Evolutionary conservation across 2,113 vertebrate genomes (phyloP), one percentile per base, ranked within the genome.

Genomic region (Xiphias gladius): DNA sequence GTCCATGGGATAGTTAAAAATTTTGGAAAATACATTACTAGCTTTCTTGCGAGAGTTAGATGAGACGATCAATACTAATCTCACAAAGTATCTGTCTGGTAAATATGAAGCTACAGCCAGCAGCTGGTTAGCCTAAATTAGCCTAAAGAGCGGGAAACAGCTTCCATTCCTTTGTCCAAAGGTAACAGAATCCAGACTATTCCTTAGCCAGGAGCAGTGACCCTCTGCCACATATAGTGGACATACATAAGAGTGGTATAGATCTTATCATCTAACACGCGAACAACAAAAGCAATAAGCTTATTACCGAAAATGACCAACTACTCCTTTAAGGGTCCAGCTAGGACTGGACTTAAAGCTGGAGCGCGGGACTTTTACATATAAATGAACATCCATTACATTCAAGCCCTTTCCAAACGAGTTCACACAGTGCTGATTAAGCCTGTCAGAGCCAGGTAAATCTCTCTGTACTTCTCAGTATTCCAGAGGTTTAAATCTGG

Each of bases 11-110:
- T 57, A 54, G 50, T 81, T 59, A 2, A 16, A 46, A 4, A 10
- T 70, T 78, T 68, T 55, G 63, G 28, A 16, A 50, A 68, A 50
- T 50, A 7, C 65, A n/a, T 41, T 14, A 57, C 19, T 22, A 54
- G 20, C 22, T 16, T 24, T 66, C 30, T 24, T 43, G 19, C 0
- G 19, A 11, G 30, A 39, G 28, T 68, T 22, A 12, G 26, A 48
- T 16, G 6, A 69, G 12, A 69, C n/a, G 3, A 72, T 58, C 35
- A 6, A 61, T 37, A 28, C 52, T 2, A 46, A 24, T 7, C 9
- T 35, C 9, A 48, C 41, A 48, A 66, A 16, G 13, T 30, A 65
- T n/a, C 22, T 37, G n/a, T 26, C 64, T 13, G 19, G 17, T 70
- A 61, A 50, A 69, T 26, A 22, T 52, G 4, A 62, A 70, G 17